phyloP scores from a whole-genome alignment of 1,140 invertebrate genomes.

The Megalonaias nervosa region DNA sequence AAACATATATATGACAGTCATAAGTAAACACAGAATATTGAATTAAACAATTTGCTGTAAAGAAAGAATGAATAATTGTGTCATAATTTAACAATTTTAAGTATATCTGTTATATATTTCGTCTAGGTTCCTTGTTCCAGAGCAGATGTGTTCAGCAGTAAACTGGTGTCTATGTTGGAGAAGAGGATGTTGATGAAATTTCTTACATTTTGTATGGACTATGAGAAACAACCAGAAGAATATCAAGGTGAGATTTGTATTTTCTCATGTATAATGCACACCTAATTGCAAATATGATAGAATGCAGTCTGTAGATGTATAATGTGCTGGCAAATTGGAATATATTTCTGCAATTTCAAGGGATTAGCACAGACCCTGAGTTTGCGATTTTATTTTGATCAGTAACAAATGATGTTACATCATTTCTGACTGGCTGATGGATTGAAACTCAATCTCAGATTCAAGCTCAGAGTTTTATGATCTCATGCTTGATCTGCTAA shows the following conservation, averaged over 20 bases:
- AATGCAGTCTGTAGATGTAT: no score
- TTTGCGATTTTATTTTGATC: no score
- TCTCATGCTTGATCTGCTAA: no score
- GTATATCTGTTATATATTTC: slow-evolving; percentile 3
- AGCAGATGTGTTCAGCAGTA: slow-evolving; percentile 95
- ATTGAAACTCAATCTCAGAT: no score
- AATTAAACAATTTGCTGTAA: neutral
- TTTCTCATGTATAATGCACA: neutral
- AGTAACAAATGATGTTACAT: no score
- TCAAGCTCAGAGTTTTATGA: no score
- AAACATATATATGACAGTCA: neutral
- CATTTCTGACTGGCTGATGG: no score
- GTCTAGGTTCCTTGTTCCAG: slow-evolving; percentile 91
- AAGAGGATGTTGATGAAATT: slow-evolving; percentile 97
- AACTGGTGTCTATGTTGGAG: slow-evolving; percentile 90
- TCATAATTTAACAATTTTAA: neutral
- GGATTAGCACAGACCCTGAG: no score
- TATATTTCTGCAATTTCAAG: no score
- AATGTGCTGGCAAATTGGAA: neutral
- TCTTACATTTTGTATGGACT: slow-evolving; percentile 86
- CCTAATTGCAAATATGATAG: no score
- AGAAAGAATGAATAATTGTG: no score
- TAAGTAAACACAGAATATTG: neutral
- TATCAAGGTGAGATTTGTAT: slow-evolving; percentile 78
- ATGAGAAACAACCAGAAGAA: slow-evolving; percentile 82